Percentiles rank a stretch among this genome's conserved stretches.
Evolutionary conservation across 2,797 vertebrate species (phyloP).

Genomic region (Telmatherina bonti): DNA sequence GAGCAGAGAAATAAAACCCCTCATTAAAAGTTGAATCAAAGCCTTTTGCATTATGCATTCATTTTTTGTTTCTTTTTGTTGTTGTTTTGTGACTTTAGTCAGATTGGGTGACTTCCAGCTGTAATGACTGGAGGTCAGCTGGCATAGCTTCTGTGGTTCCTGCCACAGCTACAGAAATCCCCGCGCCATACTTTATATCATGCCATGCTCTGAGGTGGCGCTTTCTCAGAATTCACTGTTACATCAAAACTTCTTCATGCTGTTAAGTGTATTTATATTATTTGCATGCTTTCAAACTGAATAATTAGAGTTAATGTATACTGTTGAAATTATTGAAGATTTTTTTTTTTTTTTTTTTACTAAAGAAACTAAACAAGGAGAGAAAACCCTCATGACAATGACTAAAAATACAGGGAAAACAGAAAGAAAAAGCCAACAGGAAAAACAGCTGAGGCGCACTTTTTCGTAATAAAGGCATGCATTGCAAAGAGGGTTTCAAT

Average conservation of each 20-base stretch:
- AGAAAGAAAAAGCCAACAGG: too few relatives aligned
- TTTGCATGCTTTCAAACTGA: not conserved
- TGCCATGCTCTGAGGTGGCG: slow-evolving; percentile 10
- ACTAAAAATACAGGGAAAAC: too few relatives aligned
- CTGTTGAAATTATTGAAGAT: too few relatives aligned
- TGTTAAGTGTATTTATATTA: not conserved
- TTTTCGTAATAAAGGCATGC: too few relatives aligned
- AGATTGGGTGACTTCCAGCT: slow-evolving; percentile 51
- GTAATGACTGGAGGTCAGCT: slow-evolving; percentile 45
- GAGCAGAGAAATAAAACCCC: slow-evolving; percentile 10
- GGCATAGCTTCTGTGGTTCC: slow-evolving; percentile 51
- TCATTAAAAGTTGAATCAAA: slow-evolving; percentile 36
- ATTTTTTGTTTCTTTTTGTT: slow-evolving; percentile 26
- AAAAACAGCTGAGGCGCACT: too few relatives aligned
- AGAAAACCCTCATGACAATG: too few relatives aligned
- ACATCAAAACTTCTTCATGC: not conserved
- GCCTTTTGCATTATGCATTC: slow-evolving; percentile 60
- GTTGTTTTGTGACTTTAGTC: slow-evolving; percentile 37
- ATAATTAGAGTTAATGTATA: not conserved
- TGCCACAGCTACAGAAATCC: slow-evolving; percentile 42
- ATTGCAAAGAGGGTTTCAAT: too few relatives aligned
- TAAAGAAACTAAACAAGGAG: too few relatives aligned
- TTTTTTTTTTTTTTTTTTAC: too few relatives aligned
- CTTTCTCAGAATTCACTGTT: slow-evolving; percentile 17
- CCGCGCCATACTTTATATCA: slow-evolving; percentile 42